phyloP scores from a whole-genome alignment of 2,113 vertebrate species.

The Triplophysa rosa region DNA sequence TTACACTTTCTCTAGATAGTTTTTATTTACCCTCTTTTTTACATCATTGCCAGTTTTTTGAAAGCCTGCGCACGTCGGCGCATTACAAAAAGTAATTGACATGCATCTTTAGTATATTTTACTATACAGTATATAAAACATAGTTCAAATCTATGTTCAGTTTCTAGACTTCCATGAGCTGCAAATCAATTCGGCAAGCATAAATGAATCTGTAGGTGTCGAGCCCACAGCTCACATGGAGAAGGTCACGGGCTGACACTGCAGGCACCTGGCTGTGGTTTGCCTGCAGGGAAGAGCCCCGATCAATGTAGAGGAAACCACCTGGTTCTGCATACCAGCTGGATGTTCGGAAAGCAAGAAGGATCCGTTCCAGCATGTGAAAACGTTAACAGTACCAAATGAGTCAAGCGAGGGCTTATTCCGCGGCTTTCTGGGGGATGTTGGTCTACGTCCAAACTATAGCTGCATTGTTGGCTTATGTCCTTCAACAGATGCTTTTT shows the following conservation, averaged over 20 bases:
- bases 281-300: slow-evolving; percentile 29
- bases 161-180: neutral
- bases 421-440: slow-evolving; percentile 19
- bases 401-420: slow-evolving; percentile 24
- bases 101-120: neutral
- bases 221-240: slow-evolving; percentile 9
- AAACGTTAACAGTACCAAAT: slow-evolving; percentile 30
- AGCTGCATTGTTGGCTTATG: slow-evolving; percentile 30
- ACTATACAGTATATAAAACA: neutral
- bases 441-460: slow-evolving; percentile 17
- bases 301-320: slow-evolving; percentile 6
- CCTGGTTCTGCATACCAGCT: slow-evolving; percentile 35
- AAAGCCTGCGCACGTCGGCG: neutral
- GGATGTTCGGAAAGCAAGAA: neutral
- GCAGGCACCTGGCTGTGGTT: slow-evolving; percentile 30
- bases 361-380: slow-evolving; percentile 25
- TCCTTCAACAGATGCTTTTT: slow-evolving; percentile 10
- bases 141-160: neutral
- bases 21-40: neutral
- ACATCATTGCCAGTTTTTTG: slow-evolving; percentile 17
- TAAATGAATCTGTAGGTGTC: slow-evolving; percentile 5
- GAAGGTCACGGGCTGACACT: slow-evolving; percentile 13
- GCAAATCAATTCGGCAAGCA: slow-evolving; percentile 4
- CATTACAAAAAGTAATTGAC: neutral
- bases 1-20: neutral